These are phyloP conservation scores for Arrhamphus sclerolepis DNA, from an alignment of 2,797 vertebrate species.

Conservation along the genomic window DNA sequence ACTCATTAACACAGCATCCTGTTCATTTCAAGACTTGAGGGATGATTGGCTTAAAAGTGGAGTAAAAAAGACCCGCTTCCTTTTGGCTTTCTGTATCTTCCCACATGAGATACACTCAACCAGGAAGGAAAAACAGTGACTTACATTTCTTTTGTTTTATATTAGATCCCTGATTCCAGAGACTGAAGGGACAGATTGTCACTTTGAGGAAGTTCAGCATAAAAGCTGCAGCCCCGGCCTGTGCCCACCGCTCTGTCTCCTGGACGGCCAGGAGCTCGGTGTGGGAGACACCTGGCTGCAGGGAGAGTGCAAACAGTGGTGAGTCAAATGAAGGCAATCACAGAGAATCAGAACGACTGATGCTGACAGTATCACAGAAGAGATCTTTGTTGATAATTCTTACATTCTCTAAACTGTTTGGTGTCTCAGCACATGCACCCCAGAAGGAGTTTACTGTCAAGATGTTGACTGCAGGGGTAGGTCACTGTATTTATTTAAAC, in stretches of 20 bases:
- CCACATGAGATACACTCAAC: no score
- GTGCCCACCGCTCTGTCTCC: constrained; percentile 86
- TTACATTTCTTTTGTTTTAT: background rate
- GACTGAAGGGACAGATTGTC: constrained; percentile 72
- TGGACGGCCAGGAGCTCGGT: constrained; percentile 61
- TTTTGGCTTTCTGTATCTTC: no score
- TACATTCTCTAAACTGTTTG: constrained; percentile 11
- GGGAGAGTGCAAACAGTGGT: constrained; percentile 90
- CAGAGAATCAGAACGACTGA: no score
- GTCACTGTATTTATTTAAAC: constrained; percentile 23
- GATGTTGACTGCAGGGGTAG: constrained; percentile 84
- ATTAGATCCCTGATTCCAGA: constrained; percentile 83
- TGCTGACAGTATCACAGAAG: no score
- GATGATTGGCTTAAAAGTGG: no score
- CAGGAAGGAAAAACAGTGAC: background rate
- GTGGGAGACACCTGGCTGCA: constrained; percentile 88
- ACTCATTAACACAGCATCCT: no score
- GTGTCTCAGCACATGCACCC: constrained; percentile 85
- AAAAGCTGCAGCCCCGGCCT: constrained; percentile 78
- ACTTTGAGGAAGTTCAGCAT: constrained; percentile 85
- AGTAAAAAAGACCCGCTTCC: no score
- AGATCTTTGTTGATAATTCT: background rate
- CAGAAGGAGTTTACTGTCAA: constrained; percentile 87
- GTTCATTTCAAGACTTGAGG: no score
- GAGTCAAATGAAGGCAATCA: constrained; percentile 45